A percentile compares a stretch with the other conserved stretches of the same genome.
Conservation (phyloP, 2,113 vertebrate genomes). For the Lota lota region DNA sequence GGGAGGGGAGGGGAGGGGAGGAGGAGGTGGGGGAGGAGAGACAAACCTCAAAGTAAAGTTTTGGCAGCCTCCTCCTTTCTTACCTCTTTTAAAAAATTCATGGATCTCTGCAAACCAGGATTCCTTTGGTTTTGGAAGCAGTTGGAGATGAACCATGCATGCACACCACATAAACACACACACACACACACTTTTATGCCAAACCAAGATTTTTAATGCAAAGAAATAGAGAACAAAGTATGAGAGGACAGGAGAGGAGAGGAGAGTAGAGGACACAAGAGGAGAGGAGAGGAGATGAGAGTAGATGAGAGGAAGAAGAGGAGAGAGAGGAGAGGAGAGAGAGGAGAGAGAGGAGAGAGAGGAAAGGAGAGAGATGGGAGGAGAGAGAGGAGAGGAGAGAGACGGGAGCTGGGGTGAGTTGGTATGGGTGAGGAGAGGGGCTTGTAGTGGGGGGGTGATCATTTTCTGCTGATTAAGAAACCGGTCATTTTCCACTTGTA, state of each 20-base stretch:
- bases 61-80: conserved; percentile 43
- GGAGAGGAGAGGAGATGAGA: too few species aligned
- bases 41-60: conserved; percentile 42
- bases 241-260: too few species aligned
- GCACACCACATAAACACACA: conserved; percentile 1
- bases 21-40: not conserved
- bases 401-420: not conserved
- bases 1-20: too few species aligned
- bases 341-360: not conserved
- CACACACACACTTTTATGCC: conserved; percentile 14
- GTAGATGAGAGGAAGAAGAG: too few species aligned
- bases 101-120: conserved; percentile 28
- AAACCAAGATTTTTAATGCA: conserved; percentile 32
- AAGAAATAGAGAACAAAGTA: too few species aligned
- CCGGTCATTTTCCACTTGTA: conserved; percentile 33
- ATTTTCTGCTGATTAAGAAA: conserved; percentile 61
- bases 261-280: too few species aligned
- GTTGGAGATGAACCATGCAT: conserved; percentile 26
- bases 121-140: conserved; percentile 33
- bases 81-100: conserved; percentile 55
- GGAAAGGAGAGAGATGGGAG: conserved; percentile 4
- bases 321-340: conserved; percentile 10
- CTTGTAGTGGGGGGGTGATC: conserved; percentile 13
- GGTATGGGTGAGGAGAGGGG: not conserved
- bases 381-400: not conserved